These are phyloP conservation scores for Acipenser transmontanus DNA, from an alignment of 2,797 vertebrate species.

Conservation along the genomic window DNA sequence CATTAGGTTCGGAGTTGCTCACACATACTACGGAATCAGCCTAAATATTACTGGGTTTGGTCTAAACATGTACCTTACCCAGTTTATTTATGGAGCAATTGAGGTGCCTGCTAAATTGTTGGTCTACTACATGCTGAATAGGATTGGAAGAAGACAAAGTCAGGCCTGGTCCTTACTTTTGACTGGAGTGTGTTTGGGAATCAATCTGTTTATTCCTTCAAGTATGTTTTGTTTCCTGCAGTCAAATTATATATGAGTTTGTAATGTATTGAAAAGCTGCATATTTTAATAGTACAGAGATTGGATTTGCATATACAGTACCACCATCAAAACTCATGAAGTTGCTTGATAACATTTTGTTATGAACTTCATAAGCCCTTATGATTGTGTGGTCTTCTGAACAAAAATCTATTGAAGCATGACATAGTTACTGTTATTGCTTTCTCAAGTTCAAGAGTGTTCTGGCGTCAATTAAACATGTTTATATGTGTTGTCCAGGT, in stretches of 20 bases:
- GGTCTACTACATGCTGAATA: slow-evolving; percentile 63
- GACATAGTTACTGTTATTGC: too few species aligned
- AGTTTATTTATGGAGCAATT: slow-evolving; percentile 66
- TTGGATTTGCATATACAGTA: background rate
- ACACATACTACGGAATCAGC: slow-evolving; percentile 74
- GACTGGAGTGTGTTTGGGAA: slow-evolving; percentile 44
- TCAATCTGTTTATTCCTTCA: slow-evolving; percentile 55
- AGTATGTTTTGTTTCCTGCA: slow-evolving; percentile 31
- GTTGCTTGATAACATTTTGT: background rate
- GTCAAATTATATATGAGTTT: too few species aligned
- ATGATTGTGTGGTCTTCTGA: background rate
- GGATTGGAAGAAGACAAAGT: slow-evolving; percentile 57
- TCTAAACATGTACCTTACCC: slow-evolving; percentile 72
- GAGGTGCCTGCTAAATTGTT: slow-evolving; percentile 76
- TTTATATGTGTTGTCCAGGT: slow-evolving; percentile 38
- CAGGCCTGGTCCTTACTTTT: slow-evolving; percentile 50
- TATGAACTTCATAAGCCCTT: background rate
- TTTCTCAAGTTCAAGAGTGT: too few species aligned
- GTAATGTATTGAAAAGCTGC: too few species aligned
- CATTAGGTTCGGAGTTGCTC: slow-evolving; percentile 75
- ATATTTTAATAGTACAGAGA: background rate
- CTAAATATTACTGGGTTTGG: slow-evolving; percentile 75
- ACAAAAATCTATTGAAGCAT: background rate
- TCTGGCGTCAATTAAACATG: too few species aligned
- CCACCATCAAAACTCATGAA: background rate